Conservation (phyloP, 2,888 invertebrate genomes). For the Herminia tarsipennalis region DNA sequence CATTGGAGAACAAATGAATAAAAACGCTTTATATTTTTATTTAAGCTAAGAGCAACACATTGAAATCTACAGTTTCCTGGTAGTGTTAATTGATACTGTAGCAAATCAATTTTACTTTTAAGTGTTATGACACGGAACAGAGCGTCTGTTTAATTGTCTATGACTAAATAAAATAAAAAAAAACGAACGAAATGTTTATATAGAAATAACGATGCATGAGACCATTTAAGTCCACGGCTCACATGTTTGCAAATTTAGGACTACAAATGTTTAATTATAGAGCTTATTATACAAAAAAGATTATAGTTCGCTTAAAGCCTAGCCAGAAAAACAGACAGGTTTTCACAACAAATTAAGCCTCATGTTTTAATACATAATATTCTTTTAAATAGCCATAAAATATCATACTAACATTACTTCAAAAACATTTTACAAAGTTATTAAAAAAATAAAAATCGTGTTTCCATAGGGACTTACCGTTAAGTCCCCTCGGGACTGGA, state of each 20-base stretch:
- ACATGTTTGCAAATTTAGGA: too few relatives aligned
- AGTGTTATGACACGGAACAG: conserved; percentile 25
- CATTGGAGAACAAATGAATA: background rate
- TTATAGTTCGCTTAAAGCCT: too few relatives aligned
- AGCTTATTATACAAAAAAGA: background rate
- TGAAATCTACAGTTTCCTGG: conserved; percentile 29
- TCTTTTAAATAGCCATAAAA: too few relatives aligned
- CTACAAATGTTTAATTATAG: too few relatives aligned
- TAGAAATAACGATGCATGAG: background rate
- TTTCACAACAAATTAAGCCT: too few relatives aligned
- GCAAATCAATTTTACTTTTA: conserved; percentile 36
- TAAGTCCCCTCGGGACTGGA: background rate
- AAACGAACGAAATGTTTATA: conserved; percentile 13
- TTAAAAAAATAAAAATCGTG: too few relatives aligned
- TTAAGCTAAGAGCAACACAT: conserved; percentile 4
- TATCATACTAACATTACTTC: too few relatives aligned
- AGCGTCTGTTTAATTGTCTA: conserved; percentile 19
- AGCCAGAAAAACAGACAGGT: too few relatives aligned
- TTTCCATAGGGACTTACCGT: background rate
- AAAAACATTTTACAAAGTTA: too few relatives aligned
- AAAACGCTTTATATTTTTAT: background rate
- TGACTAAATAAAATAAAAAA: conserved; percentile 20
- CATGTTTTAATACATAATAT: too few relatives aligned
- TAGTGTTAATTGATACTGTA: conserved; percentile 33
- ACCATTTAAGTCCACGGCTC: background rate